These are phyloP conservation scores for Danio jaintianensis DNA, from an alignment of 2,797 vertebrate species.

Conservation along the genomic window DNA sequence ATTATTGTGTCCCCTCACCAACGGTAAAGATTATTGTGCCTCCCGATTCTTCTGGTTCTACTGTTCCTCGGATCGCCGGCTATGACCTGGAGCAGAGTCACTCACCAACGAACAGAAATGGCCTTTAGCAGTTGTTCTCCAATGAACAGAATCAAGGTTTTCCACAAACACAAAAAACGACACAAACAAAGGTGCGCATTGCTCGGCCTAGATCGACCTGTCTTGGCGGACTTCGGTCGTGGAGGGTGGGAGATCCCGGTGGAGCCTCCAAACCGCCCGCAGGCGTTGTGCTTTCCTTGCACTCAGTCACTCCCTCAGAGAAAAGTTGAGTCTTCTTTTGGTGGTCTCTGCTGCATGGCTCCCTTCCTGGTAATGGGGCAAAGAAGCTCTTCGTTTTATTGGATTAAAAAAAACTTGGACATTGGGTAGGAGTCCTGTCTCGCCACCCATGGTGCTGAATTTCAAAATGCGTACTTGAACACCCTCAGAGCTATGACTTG, in stretches of 20 bases:
- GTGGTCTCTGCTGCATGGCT: constrained; percentile 44
- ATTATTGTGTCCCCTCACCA: constrained; percentile 59
- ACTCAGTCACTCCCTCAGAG: constrained; percentile 48
- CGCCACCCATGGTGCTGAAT: constrained; percentile 63
- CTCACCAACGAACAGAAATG: constrained; percentile 55
- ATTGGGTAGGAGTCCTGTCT: constrained; percentile 62
- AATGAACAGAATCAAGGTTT: constrained; percentile 60
- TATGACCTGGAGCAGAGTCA: constrained; percentile 58
- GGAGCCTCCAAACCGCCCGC: background rate
- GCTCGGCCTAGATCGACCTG: constrained; percentile 51
- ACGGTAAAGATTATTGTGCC: constrained; percentile 65
- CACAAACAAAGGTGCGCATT: constrained; percentile 57
- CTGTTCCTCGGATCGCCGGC: constrained; percentile 59
- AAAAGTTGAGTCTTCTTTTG: constrained; percentile 53
- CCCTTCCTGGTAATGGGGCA: constrained; percentile 32
- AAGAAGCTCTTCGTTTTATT: constrained; percentile 54
- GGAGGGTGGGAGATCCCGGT: constrained; percentile 30
- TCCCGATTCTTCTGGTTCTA: constrained; percentile 59
- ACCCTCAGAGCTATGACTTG: constrained; percentile 60
- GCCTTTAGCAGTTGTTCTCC: constrained; percentile 63
- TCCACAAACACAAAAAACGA: constrained; percentile 51
- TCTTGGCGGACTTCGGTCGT: constrained; percentile 18
- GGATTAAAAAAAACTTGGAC: constrained; percentile 58
- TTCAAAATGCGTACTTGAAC: constrained; percentile 62
- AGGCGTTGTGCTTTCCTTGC: constrained; percentile 34